phyloP scores from a whole-genome alignment of 2,113 vertebrate genomes.

The Xenotilapia leptura region DNA sequence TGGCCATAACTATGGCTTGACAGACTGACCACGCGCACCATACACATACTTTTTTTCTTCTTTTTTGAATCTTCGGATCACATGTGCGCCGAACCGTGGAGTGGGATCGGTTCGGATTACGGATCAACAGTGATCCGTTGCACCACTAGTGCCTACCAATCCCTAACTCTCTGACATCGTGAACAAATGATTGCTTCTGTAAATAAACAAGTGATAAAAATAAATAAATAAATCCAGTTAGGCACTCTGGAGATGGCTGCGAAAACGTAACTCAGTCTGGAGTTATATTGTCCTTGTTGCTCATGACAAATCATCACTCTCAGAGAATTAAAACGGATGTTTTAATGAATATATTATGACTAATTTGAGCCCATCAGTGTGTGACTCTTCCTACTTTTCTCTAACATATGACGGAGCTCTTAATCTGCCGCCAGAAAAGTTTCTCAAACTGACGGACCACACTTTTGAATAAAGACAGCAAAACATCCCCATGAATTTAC shows the following conservation, averaged over 20 bases:
- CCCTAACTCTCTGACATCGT: not conserved
- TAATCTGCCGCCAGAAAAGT: not conserved
- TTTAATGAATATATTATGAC: not conserved
- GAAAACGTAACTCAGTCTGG: not conserved
- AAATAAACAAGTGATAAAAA: not conserved
- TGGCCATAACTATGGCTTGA: not conserved
- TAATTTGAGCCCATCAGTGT: not conserved
- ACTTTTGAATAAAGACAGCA: not conserved
- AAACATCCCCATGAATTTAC: not conserved
- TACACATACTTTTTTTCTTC: not conserved
- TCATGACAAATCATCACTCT: not conserved
- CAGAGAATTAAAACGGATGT: not conserved
- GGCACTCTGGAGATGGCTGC: not conserved
- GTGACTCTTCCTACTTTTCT: not conserved
- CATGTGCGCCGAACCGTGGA: rapidly evolving
- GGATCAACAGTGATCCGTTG: not conserved
- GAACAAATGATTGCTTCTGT: not conserved
- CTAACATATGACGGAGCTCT: not conserved
- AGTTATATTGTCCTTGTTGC: not conserved
- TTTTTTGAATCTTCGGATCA: rapidly evolving
- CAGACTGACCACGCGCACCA: not conserved
- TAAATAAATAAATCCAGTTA: not conserved
- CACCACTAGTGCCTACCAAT: not conserved
- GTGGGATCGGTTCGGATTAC: not conserved
- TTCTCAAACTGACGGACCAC: not conserved